Evolutionary conservation across 2,888 invertebrate genomes (phyloP), one percentile per base, ranked within the genome.

Genomic region (Panzeria rudis): DNA sequence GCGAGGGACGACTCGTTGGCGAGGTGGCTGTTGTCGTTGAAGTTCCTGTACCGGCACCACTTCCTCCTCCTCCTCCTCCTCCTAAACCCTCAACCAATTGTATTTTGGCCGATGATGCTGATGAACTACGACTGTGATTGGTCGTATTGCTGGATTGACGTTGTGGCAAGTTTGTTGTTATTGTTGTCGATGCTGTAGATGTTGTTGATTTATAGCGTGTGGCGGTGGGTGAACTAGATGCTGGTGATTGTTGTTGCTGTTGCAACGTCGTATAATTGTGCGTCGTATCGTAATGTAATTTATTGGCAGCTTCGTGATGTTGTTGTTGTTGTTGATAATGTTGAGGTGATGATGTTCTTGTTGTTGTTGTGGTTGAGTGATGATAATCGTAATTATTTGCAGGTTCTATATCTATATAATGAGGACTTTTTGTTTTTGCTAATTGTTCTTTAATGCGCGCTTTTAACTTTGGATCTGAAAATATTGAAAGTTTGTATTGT

Each of bases 391-490:
- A 94, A 92, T 88, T 91, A 88, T 92, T 91, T 84, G 84, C 47
- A 88, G 94, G 94, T 89, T 93, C 93, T 89, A 93, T 93, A 87
- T 94, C 94, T 88, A 93, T 93, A 88, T 92, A 92, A 88, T 92
- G 92, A 69, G 92, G 91, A 90, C 92, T 93, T 87, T 94, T 94
- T 84, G 92, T 91, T 87, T 95, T 94, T 72, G 95, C 94, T 88
- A 96, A 93, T 92, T 96, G 95, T 89, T 96, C 95, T 90, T 95
- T 94, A 89, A 96, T 95, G 89, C 95, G 95, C 87, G 96, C 96
- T 93, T 97, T 97, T 92, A 97, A 95, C 92, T 96, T 95, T 88
- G 97, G 97, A 95, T 98, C 98, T 97, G 93, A 68, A 86, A 62
- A n/a, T 41, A n/a, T n/a, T 7, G 3, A 29, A 56, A 23, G 69